Conservation (phyloP, 2,888 invertebrate genomes). For the Gortyna flavago region DNA sequence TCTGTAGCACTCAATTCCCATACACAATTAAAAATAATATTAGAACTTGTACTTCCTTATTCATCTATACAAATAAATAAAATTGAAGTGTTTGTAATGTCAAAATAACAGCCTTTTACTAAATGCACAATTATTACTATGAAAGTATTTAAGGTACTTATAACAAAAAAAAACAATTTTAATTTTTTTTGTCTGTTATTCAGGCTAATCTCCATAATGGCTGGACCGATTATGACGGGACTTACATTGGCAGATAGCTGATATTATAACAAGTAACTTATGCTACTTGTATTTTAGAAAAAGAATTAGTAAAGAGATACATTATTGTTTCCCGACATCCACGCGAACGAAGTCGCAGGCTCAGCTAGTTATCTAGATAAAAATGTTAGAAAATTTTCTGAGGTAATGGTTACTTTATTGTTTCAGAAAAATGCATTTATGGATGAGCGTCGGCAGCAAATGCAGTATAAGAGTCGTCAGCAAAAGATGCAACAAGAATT, state of each 20-base stretch:
- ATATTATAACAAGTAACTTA: background rate
- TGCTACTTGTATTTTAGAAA: background rate
- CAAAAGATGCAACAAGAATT: slow-evolving; percentile 82
- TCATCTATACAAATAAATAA: background rate
- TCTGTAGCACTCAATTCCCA: background rate
- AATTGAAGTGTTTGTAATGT: background rate
- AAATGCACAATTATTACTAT: too few species aligned
- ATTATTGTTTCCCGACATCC: background rate
- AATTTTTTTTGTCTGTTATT: background rate
- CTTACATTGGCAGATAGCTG: background rate
- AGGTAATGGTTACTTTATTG: background rate
- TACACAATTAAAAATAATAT: slow-evolving; percentile 1
- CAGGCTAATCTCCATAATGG: background rate
- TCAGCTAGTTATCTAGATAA: background rate
- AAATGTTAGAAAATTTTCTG: background rate
- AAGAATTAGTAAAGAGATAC: background rate
- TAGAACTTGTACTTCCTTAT: background rate
- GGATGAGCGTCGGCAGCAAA: slow-evolving; percentile 79
- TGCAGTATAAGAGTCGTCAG: slow-evolving; percentile 78
- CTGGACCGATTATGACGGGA: background rate
- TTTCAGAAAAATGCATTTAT: slow-evolving; percentile 80
- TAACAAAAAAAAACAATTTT: background rate
- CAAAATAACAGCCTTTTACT: background rate
- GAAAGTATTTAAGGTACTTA: background rate
- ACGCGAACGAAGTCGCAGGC: background rate